A percentile compares a stretch with the other conserved stretches of the same genome.
Conservation (phyloP, 2,888 invertebrate genomes). For the Hypselothyrea guttata region DNA sequence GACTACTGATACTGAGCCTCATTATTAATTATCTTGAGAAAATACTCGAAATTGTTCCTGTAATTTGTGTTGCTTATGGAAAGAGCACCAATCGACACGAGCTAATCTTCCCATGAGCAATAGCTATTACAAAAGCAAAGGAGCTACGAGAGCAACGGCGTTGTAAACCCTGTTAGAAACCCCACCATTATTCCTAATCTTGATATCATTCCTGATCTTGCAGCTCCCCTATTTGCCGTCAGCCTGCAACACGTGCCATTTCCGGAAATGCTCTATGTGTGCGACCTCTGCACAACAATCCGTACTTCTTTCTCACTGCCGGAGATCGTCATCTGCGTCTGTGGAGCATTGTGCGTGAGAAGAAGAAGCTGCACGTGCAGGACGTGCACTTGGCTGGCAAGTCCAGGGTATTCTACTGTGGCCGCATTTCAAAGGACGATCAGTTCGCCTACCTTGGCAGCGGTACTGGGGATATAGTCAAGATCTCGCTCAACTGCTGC, state of each 20-base stretch:
- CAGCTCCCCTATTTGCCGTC: constrained; percentile 85
- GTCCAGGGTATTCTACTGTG: constrained; percentile 89
- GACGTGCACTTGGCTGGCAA: constrained; percentile 91
- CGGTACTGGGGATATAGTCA: constrained; percentile 86
- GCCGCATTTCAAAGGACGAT: constrained; percentile 88
- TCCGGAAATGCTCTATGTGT: constrained; percentile 88
- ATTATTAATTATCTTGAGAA: too few species aligned
- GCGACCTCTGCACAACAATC: constrained; percentile 84
- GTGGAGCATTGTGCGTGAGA: constrained; percentile 88
- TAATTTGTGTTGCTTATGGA: too few species aligned
- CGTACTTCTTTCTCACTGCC: constrained; percentile 88
- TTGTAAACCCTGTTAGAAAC: too few species aligned
- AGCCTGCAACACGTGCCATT: constrained; percentile 85
- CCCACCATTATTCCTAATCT: too few species aligned
- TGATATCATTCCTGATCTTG: background rate
- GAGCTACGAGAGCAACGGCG: too few species aligned
- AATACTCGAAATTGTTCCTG: too few species aligned
- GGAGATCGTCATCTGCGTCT: constrained; percentile 89
- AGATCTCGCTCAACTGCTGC: constrained; percentile 81
- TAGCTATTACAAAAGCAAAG: too few species aligned
- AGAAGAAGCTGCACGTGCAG: constrained; percentile 87
- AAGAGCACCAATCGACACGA: too few species aligned
- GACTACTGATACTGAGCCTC: too few species aligned
- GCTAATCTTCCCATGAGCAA: too few species aligned
- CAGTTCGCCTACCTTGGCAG: constrained; percentile 92